Percentiles rank a stretch among this genome's conserved stretches.
Evolutionary conservation across 1,140 invertebrate genomes (phyloP).

Genomic region (Venustaconcha ellipsiformis): DNA sequence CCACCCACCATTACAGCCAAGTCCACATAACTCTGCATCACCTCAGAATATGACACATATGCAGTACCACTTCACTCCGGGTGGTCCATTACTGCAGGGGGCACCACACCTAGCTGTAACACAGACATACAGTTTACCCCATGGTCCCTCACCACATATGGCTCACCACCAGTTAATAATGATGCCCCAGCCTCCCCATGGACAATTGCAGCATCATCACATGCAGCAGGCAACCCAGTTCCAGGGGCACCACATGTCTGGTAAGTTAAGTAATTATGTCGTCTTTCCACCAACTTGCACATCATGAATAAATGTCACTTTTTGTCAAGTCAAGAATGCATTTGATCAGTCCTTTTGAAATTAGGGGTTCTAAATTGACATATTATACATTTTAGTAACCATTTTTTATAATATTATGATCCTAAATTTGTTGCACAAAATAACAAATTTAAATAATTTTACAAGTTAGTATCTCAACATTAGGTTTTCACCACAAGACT

Average conservation of each 20-base stretch:
- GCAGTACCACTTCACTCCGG: constrained; percentile 4
- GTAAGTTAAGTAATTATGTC: background rate
- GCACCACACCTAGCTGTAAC: constrained; percentile 11
- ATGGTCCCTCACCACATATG: constrained; percentile 4
- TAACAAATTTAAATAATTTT: too few species aligned
- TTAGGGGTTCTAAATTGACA: too few species aligned
- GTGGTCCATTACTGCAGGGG: constrained; percentile 6
- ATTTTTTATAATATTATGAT: too few species aligned
- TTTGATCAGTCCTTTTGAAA: too few species aligned
- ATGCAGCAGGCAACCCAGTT: constrained; percentile 14
- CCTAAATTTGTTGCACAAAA: too few species aligned
- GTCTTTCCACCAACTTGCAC: too few species aligned
- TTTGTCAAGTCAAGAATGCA: too few species aligned
- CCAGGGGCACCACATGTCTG: constrained; percentile 24
- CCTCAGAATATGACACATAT: constrained; percentile 23
- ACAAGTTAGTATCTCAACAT: too few species aligned
- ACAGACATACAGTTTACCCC: constrained; percentile 21
- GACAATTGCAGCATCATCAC: constrained; percentile 17
- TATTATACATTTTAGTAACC: too few species aligned
- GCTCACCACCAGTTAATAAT: constrained; percentile 23
- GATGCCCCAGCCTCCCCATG: constrained; percentile 20
- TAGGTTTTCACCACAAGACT: too few species aligned
- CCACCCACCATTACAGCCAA: constrained; percentile 31
- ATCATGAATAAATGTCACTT: too few species aligned
- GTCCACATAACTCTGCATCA: constrained; percentile 22